Base-by-base conservation (phyloP, 2,113 vertebrate species). In the Rhinolophus ferrumequinum region DNA sequence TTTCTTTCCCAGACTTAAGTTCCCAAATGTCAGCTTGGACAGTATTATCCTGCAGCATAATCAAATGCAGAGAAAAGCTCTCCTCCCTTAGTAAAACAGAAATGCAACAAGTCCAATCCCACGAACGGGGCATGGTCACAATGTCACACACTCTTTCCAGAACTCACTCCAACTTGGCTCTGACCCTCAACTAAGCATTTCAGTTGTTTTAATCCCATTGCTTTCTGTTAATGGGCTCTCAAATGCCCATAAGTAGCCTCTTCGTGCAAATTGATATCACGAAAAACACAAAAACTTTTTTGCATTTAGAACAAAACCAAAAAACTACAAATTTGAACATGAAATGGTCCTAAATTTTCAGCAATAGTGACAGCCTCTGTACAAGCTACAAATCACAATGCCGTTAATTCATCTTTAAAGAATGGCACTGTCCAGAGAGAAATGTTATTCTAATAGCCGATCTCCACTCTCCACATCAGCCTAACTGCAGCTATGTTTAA, bases 351-450 rank as follows among this genome's bases (percentile, higher is more conserved):
- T 77, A 88, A 66, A 85, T 84, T 77, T 58, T 88, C 22, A 67
- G 86, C 14, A 82, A 84, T 13, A 52, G 10, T 72, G n/a, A 87
- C 22, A 72, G n/a, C 15, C 13, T 52, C 33, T 33, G 5, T 47
- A 70, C 38, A 18, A 83, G 6, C 84, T 89, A 19, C 6, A 77
- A 66, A 60, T 81, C 52, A 70, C 80, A 58, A 73, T 15, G 26
- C 10, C 33, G 56, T 60, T 52, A 58, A 41, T 93, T 54, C 67
- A 44, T 87, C 90, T 92, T 95, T 85, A 54, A 96, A 41, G 56
- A 83, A 11, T 19, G 13, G 33, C 11, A n/a, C 62, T 92, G 44
- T 88, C 22, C 44, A 80, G 28, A 83, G 38, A 79, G 13, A 90
- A 80, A 76, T 18, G 60, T 18, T 92, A 19, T 91, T 87, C 35